Percentiles rank a stretch among this genome's conserved stretches.
Conservation (phyloP, 2,888 invertebrate species). For the Syritta pipiens region DNA sequence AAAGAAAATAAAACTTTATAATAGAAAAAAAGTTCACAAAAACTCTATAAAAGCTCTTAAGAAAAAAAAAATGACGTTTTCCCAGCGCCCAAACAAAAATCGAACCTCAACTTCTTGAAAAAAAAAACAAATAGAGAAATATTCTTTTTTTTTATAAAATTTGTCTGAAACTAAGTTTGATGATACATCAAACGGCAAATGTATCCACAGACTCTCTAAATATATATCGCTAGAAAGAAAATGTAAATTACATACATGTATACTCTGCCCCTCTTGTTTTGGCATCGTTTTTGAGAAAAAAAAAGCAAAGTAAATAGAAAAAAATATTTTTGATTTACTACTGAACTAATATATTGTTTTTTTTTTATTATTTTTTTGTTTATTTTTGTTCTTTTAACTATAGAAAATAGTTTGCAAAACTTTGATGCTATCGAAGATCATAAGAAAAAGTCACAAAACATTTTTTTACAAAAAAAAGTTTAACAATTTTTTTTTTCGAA, state of each 20-base stretch:
- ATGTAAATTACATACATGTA: conserved; percentile 51
- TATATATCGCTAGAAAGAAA: conserved; percentile 48
- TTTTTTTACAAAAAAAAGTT: conserved; percentile 42
- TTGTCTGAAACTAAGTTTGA: conserved; percentile 51
- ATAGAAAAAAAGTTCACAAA: conserved; percentile 57
- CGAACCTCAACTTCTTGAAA: conserved; percentile 81
- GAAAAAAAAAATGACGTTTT: conserved; percentile 74
- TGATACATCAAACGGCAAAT: conserved; percentile 21
- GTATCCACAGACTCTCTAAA: conserved; percentile 29
- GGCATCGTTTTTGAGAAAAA: conserved; percentile 61
- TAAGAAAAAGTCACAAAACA: conserved; percentile 70
- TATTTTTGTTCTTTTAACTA: conserved; percentile 58
- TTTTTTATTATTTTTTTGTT: conserved; percentile 46
- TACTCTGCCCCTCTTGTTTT: conserved; percentile 70
- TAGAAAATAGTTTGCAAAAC: conserved; percentile 66
- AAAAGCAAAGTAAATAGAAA: conserved; percentile 60
- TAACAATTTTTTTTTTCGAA: conserved; percentile 53
- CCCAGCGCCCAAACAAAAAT: conserved; percentile 81
- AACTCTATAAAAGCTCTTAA: conserved; percentile 59
- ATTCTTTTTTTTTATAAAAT: too few relatives aligned
- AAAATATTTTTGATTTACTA: conserved; percentile 54
- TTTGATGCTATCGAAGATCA: conserved; percentile 64
- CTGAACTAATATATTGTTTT: conserved; percentile 59
- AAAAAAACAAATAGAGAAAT: conserved; percentile 70
- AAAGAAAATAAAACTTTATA: conserved; percentile 42